Percentiles rank a stretch among this genome's conserved stretches.
These are phyloP conservation scores for human (Homo sapiens) DNA, from an alignment of 2,113 vertebrate species.

Conservation along the genomic window DNA sequence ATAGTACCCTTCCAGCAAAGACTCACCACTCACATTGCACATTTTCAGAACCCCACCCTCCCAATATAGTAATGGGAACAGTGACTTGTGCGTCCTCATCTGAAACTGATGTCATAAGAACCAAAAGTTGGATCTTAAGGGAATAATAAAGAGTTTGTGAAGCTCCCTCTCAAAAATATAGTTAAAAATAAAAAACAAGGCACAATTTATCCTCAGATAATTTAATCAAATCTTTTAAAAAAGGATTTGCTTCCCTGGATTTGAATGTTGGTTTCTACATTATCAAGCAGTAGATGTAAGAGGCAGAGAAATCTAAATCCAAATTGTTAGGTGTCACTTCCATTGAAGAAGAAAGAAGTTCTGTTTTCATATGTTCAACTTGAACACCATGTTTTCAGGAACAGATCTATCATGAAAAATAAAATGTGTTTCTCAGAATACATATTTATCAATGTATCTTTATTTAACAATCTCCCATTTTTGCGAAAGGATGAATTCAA, in stretches of 20 bases:
- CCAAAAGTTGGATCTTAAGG: neutral
- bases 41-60: neutral
- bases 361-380: neutral
- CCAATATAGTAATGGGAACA: neutral
- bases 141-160: neutral
- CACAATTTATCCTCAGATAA: neutral
- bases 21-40: neutral
- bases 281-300: neutral
- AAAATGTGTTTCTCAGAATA: neutral
- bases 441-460: neutral
- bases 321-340: neutral
- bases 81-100: neutral
- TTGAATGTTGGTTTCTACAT: neutral
- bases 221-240: constrained; percentile 20
- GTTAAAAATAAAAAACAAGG: neutral
- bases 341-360: neutral
- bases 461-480: neutral
- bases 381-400: neutral
- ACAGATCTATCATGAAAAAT: neutral
- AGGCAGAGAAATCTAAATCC: constrained; percentile 20
- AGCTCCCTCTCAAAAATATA: neutral
- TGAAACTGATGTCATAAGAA: neutral
- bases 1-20: neutral
- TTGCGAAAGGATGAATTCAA: neutral
- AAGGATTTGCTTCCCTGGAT: neutral